phyloP scores from a whole-genome alignment of 2,888 invertebrate genomes.

The Strigamia maritima region DNA sequence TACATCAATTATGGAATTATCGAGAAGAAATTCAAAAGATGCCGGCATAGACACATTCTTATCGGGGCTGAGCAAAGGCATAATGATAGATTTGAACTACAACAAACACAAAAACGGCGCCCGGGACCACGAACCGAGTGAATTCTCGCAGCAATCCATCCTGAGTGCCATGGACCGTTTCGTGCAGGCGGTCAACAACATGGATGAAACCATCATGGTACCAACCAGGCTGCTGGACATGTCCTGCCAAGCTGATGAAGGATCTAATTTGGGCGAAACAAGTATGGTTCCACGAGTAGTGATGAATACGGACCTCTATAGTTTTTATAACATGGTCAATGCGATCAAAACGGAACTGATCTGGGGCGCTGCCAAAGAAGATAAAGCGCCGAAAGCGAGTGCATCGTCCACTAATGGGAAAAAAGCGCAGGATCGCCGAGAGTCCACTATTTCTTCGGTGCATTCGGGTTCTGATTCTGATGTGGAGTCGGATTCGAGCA shows the following conservation, averaged over 20 bases:
- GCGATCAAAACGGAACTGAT: slow-evolving; percentile 81
- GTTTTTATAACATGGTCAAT: slow-evolving; percentile 81
- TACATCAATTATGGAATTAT: slow-evolving; percentile 3
- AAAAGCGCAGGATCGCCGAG: background rate
- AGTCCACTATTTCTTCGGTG: slow-evolving; percentile 59
- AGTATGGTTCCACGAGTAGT: slow-evolving; percentile 38
- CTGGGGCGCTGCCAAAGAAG: slow-evolving; percentile 60
- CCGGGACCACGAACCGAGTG: slow-evolving; percentile 43
- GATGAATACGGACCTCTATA: slow-evolving; percentile 62
- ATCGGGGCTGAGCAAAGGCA: background rate
- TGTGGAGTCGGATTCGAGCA: slow-evolving; percentile 72
- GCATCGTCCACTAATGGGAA: background rate
- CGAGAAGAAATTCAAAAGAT: slow-evolving; percentile 27
- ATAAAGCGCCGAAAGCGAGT: slow-evolving; percentile 47
- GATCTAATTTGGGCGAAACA: slow-evolving; percentile 44
- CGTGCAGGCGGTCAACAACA: slow-evolving; percentile 81
- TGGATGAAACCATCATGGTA: slow-evolving; percentile 93
- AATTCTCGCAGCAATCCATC: slow-evolving; percentile 76
- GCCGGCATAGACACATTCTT: slow-evolving; percentile 17
- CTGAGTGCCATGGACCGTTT: slow-evolving; percentile 88
- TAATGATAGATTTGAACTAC: slow-evolving; percentile 38
- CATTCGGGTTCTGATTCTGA: slow-evolving; percentile 60
- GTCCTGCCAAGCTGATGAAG: slow-evolving; percentile 61
- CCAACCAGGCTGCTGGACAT: slow-evolving; percentile 88
- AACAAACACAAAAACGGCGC: slow-evolving; percentile 39